Evolutionary conservation across 2,888 invertebrate genomes (phyloP), one percentile per base, ranked within the genome.

Genomic region (Boloria euphrosyne): DNA sequence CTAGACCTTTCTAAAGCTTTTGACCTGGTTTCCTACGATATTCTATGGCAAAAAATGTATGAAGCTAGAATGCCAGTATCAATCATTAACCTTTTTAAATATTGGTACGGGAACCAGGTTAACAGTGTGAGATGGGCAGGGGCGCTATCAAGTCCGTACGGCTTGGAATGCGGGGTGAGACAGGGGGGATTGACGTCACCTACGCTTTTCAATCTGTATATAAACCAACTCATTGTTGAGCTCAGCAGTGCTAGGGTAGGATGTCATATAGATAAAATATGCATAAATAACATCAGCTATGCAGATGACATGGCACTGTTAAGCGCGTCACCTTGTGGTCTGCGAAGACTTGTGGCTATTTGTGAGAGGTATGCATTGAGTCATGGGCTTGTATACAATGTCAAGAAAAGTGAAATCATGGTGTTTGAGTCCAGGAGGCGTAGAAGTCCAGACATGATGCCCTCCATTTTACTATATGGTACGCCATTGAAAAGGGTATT

Each of bases 91-190:
- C 10, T 70, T 1, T 63, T 76, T 27, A 68, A 62, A 22, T 71
- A 60, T 44, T 76, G 73, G 75, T 75, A 74, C 31, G 13, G 31
- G 3, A 49, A 69, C 14, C 74, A 75, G 38, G 22, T n/a, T 0
- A 76, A 76, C 52, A 3, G 4, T 10, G 71, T 74, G 0, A 58
- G 62, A 44, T 75, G 74, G 74, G 71, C 65, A 0, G 66, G 54
- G 3, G 55, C 38, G 10, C 51, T 54, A 44, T 68, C 65, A 13
- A 55, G 66, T 0, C 52, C 46, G 43, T 70, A 66, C 47, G 43
- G 62, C 27, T 38, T 70, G 38, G 61, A 66, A 13, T 71, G 70
- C 60, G 71, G 73, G 38, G 69, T 71, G 59, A 71, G 70, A 55
- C 73, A 73, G 64, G 70, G 64, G 14, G 59, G 53, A 6, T 17